Percentiles rank a stretch among this genome's conserved stretches.
Conservation (phyloP, 1,140 invertebrate genomes). For the Yoshiicerus persimilis region DNA sequence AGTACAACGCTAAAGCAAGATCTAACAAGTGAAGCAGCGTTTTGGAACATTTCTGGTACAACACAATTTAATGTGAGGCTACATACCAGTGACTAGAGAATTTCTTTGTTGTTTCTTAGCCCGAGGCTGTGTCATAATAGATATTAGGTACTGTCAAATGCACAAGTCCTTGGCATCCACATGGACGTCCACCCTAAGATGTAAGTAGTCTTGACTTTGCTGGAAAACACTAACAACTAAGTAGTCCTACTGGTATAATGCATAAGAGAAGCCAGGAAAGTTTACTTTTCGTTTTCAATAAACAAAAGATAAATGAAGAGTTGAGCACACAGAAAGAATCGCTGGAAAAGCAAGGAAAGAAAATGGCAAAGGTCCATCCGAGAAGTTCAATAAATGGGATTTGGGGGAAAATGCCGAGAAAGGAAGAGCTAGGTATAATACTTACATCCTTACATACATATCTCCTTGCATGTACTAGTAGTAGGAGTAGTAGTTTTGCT, state of each 20-base stretch:
- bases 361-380: constrained; percentile 28
- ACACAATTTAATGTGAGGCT: background rate
- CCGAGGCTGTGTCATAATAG: background rate
- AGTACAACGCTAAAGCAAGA: background rate
- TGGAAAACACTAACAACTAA: background rate
- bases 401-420: constrained; percentile 17
- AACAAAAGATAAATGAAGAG: constrained; percentile 26
- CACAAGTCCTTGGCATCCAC: background rate
- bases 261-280: background rate
- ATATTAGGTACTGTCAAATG: background rate
- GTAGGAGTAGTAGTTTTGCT: background rate
- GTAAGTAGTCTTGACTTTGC: background rate
- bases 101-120: background rate
- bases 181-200: background rate
- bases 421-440: background rate
- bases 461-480: background rate
- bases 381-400: constrained; percentile 19
- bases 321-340: background rate
- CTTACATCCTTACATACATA: background rate
- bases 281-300: constrained; percentile 25
- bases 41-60: background rate
- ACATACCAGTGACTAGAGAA: background rate
- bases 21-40: background rate
- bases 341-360: constrained; percentile 6
- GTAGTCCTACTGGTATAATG: background rate